Evolutionary conservation across 2,888 invertebrate genomes (phyloP).

Genomic region (Ophion slaviceki): DNA sequence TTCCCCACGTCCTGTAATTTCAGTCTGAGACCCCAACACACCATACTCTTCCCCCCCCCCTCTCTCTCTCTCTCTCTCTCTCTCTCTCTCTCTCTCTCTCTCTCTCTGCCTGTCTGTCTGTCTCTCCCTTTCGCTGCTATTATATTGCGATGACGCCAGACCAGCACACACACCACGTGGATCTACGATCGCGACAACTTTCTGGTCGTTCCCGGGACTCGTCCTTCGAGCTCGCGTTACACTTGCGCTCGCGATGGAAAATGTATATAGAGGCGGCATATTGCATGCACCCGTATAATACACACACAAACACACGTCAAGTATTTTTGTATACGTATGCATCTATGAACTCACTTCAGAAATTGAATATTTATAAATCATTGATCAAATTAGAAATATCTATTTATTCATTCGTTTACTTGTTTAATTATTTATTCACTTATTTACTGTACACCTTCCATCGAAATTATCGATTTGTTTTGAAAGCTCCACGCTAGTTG

Average conservation of each 20-base stretch:
- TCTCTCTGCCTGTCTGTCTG: background rate
- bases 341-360: too few species aligned
- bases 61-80: constrained; percentile 9
- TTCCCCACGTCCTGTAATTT: constrained; percentile 75
- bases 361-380: too few species aligned
- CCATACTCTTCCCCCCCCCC: constrained; percentile 9
- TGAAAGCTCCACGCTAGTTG: too few species aligned
- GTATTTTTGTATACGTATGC: too few species aligned
- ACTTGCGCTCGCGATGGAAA: constrained; percentile 33
- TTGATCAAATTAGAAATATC: background rate
- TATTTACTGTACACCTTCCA: too few species aligned
- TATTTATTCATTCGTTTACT: background rate
- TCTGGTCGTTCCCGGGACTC: constrained; percentile 39
- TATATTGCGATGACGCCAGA: constrained; percentile 58
- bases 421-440: too few species aligned
- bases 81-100: constrained; percentile 8
- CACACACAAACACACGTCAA: too few species aligned
- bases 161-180: constrained; percentile 23
- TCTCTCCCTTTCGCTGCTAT: constrained; percentile 9
- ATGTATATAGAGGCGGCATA: background rate
- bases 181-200: constrained; percentile 43
- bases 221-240: constrained; percentile 61
- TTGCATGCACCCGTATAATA: background rate
- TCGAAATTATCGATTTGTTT: too few species aligned
- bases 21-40: constrained; percentile 71